These are phyloP conservation scores for Delia radicum DNA, from an alignment of 1,140 invertebrate species.

Conservation along the genomic window DNA sequence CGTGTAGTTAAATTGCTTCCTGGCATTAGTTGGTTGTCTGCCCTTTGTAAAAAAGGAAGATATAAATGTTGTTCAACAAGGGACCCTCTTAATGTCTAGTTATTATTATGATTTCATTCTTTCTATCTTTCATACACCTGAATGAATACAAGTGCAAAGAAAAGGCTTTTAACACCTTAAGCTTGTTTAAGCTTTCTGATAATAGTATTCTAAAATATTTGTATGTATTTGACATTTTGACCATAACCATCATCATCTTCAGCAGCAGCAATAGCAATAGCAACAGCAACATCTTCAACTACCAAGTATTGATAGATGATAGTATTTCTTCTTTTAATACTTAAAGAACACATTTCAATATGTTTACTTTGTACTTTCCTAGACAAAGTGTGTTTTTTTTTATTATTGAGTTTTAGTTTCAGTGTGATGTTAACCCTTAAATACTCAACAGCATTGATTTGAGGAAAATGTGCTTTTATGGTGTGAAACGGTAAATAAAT, in stretches of 20 bases:
- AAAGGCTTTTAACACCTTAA: constrained; percentile 4
- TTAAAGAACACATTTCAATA: background rate
- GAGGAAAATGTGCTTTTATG: too few species aligned
- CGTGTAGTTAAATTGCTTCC: background rate
- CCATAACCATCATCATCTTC: background rate
- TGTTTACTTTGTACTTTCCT: background rate
- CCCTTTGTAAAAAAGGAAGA: background rate
- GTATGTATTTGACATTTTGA: background rate
- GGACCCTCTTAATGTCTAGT: background rate
- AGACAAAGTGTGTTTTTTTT: background rate
- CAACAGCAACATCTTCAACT: background rate
- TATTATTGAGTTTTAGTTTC: background rate
- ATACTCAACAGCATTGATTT: too few species aligned
- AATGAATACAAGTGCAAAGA: background rate
- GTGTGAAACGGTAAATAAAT: too few species aligned
- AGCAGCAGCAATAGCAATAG: background rate
- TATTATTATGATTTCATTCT: background rate
- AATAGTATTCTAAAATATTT: background rate
- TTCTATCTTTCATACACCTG: background rate
- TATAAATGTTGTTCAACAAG: too few species aligned
- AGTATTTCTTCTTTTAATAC: background rate
- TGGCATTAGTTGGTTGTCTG: background rate
- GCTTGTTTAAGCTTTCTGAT: background rate
- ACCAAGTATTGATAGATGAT: background rate
- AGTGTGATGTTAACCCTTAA: too few species aligned